Evolutionary conservation across 2,888 invertebrate species (phyloP).

Genomic region (Lamproptera curius): DNA sequence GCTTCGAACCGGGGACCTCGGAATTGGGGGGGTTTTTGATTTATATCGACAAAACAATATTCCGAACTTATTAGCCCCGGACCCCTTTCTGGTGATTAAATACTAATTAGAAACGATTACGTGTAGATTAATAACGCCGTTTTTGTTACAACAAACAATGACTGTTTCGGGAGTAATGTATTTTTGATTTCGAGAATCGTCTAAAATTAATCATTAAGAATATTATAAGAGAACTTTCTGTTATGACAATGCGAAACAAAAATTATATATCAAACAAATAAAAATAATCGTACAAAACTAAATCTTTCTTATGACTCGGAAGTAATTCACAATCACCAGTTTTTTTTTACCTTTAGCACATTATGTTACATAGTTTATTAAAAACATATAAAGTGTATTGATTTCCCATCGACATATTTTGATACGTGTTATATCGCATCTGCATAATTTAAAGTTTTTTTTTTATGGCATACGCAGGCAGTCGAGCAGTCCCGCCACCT

Average conservation of each 20-base stretch:
- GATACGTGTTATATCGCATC: too few species aligned
- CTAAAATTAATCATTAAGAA: not conserved
- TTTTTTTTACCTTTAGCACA: not conserved
- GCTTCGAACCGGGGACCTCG: constrained; percentile 26
- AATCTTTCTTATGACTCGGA: not conserved
- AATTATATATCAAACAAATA: not conserved
- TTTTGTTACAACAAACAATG: not conserved
- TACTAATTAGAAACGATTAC: constrained; percentile 6
- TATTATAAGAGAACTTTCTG: not conserved
- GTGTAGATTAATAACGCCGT: not conserved
- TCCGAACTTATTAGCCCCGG: constrained; percentile 28
- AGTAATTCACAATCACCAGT: not conserved
- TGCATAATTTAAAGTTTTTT: too few species aligned
- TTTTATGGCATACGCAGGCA: too few species aligned
- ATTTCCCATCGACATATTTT: too few species aligned
- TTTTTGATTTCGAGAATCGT: not conserved
- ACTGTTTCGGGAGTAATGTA: not conserved
- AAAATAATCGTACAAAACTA: not conserved
- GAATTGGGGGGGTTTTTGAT: constrained; percentile 46
- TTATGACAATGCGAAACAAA: not conserved
- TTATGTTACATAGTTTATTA: too few species aligned
- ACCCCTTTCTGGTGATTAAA: constrained; percentile 3
- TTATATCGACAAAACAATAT: constrained; percentile 51
- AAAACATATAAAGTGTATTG: too few species aligned
- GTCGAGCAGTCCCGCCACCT: too few species aligned